Evolutionary conservation across 2,888 invertebrate species (phyloP), one percentile per base, ranked within the genome.

Genomic region (Perdita meconis): DNA sequence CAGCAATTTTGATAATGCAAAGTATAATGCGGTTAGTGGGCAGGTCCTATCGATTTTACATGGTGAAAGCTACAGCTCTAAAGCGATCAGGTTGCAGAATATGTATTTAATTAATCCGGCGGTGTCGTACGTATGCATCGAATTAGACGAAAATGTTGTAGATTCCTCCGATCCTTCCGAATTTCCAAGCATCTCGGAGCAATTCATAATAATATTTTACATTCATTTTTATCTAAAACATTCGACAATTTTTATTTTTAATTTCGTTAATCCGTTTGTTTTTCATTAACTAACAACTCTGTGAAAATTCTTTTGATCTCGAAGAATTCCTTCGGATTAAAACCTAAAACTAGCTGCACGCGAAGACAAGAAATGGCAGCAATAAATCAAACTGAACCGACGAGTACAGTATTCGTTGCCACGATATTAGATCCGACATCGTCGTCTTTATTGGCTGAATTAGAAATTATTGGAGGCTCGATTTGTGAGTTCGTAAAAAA

Each of bases 1-100:
- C 30, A 30, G 71, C 22, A 74, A 74, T 74, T 74, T 74, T 74
- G 74, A 70, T 74, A 74, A 74, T 74, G 74, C 64, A 71, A 64
- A 64, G 63, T 57, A 57, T 74, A 70, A 74, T 74, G 57, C 63
- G 71, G 74, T 70, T 70, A 64, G 71, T 38, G 42, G 47, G 64
- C 53, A 51, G 74, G 51, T 42, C 42, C 50, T 70, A 70, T 74
- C 74, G 74, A 74, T 74, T 74, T 70, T 64, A 57, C 44, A 64
- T 74, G 56, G 22, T 55, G 22, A n/a, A 44, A 51, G 26, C 56
- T 64, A 74, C 64, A 56, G 13, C 30, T 40, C 24, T 50, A 57
- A 56, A 42, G 26, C 42, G 63, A 70, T 42, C 73, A 26, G 22
- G 51, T 34, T 51, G 22, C 53, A 22, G 56, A 13, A 30, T 53